phyloP scores from a whole-genome alignment of 2,888 invertebrate species.

The Drosophila greeni region DNA sequence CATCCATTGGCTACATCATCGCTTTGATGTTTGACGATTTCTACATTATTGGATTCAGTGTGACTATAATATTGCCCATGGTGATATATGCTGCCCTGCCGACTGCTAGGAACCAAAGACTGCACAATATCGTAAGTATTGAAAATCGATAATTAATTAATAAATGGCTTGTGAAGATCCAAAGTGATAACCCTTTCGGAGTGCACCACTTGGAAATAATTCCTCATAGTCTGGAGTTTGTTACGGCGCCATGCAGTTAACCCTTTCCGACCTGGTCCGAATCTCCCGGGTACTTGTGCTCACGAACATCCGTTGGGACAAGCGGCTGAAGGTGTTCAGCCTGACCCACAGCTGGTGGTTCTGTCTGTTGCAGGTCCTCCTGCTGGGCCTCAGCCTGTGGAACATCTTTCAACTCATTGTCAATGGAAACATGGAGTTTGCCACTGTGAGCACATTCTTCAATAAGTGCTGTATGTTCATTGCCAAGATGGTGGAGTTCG shows the following conservation, averaged over 20 bases:
- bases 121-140: not conserved
- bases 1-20: not conserved
- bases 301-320: not conserved
- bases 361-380: not conserved
- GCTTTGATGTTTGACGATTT: too few relatives aligned
- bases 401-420: not conserved
- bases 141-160: slow-evolving; percentile 1
- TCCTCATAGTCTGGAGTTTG: not conserved
- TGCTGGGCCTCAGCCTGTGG: not conserved
- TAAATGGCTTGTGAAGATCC: not conserved
- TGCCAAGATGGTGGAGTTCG: not conserved
- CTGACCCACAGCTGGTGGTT: not conserved
- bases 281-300: not conserved
- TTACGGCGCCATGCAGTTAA: not conserved
- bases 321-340: not conserved
- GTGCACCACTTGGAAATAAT: too few relatives aligned
- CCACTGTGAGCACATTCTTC: not conserved
- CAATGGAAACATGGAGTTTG: not conserved
- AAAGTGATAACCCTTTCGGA: not conserved
- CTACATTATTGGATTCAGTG: not conserved
- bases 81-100: slow-evolving; percentile 1
- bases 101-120: not conserved
- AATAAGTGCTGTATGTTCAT: not conserved
- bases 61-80: not conserved
- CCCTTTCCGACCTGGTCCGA: not conserved